phyloP scores from a whole-genome alignment of 2,888 invertebrate genomes.

The Omphaloscelis lunosa region DNA sequence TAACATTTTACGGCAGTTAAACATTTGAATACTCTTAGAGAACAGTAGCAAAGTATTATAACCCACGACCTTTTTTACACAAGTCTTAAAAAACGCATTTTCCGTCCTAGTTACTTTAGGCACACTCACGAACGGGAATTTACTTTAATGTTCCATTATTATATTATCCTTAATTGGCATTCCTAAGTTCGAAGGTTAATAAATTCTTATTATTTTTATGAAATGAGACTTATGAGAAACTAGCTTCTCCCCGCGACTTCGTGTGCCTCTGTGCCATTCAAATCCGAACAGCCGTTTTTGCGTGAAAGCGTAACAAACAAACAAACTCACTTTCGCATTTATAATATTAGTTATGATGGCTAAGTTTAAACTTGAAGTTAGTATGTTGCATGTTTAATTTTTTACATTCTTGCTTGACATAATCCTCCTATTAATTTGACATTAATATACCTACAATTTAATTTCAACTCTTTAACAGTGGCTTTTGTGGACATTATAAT shows the following conservation, averaged over 20 bases:
- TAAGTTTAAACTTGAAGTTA: not conserved
- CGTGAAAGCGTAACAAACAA: too few species aligned
- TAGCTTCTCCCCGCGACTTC: too few species aligned
- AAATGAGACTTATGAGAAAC: conserved; percentile 2
- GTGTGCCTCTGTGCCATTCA: too few species aligned
- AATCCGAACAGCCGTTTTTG: too few species aligned
- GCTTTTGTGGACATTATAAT: too few species aligned
- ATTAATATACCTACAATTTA: too few species aligned
- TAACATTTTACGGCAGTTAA: not conserved
- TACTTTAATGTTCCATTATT: conserved; percentile 21
- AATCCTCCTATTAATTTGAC: too few species aligned
- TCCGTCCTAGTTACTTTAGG: not conserved
- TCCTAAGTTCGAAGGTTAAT: conserved; percentile 1
- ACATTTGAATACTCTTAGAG: not conserved
- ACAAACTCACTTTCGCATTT: too few species aligned
- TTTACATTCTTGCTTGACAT: too few species aligned
- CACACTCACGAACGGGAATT: not conserved
- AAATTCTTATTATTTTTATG: conserved; percentile 4
- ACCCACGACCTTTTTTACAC: not conserved
- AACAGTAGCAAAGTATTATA: not conserved
- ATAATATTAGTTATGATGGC: not conserved
- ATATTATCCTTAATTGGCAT: conserved; percentile 23
- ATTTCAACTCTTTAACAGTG: too few species aligned
- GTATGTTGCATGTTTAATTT: too few species aligned
- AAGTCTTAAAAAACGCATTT: not conserved